These are phyloP conservation scores for Noctua pronuba DNA, from an alignment of 2,888 invertebrate species.

Conservation along the genomic window DNA sequence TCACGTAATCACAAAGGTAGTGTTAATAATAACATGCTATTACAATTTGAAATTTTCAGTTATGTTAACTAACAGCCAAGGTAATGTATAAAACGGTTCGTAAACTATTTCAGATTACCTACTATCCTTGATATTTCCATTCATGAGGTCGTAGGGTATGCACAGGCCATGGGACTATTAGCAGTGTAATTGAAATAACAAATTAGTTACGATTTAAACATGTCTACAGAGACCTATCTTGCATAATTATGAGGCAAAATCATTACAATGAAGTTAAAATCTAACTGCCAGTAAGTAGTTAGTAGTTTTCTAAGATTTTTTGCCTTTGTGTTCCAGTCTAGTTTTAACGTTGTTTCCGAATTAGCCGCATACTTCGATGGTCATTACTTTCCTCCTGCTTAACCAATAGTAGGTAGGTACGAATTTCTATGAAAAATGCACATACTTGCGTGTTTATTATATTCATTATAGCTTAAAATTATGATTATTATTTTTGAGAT, in stretches of 20 bases:
- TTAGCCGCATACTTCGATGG: conserved; percentile 3
- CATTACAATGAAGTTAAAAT: conserved; percentile 2
- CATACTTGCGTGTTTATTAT: neutral
- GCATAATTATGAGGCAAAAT: neutral
- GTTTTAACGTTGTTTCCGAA: neutral
- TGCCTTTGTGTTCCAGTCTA: neutral
- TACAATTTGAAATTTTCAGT: neutral
- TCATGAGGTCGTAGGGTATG: neutral
- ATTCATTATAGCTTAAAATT: neutral
- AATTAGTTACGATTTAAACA: neutral
- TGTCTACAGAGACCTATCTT: neutral
- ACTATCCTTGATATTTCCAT: conserved; percentile 27
- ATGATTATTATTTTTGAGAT: neutral
- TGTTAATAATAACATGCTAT: neutral
- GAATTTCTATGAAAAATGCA: neutral
- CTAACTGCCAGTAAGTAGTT: neutral
- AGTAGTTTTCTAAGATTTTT: neutral
- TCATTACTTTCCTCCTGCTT: conserved; percentile 1
- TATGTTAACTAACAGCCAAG: neutral
- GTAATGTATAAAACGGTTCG: neutral
- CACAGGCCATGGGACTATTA: neutral
- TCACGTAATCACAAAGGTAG: conserved; percentile 5
- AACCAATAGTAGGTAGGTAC: neutral
- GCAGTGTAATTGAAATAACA: neutral
- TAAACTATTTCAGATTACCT: conserved; percentile 36